Evolutionary conservation across 2,113 vertebrate genomes (phyloP), one percentile per base, ranked within the genome.

Genomic region (Astur gentilis): DNA sequence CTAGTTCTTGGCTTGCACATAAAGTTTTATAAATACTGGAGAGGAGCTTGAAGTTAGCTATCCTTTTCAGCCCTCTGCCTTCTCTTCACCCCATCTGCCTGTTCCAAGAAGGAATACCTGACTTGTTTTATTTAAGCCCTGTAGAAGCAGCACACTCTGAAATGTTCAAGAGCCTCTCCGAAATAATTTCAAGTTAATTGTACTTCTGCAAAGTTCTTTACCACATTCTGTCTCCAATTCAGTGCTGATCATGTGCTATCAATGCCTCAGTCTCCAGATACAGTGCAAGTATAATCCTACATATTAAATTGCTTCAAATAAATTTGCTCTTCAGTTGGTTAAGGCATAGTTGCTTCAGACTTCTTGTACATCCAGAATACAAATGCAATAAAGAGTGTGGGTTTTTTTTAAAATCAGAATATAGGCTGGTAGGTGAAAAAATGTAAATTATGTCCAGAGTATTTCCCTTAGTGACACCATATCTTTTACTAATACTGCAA

Each of bases 111-210:
- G 52, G 55, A 92, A 61, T 57, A 79, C 61, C 65, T 81, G 64
- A 52, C n/a, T 78, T 60, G 6, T 91, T 91, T 89, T 55, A 40
- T 44, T 90, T 90, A 88, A 93, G 47, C 34, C 10, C 4, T 8
- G 7, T 71, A 65, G 58, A 93, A 84, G 69, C 34, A 70, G 17
- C 50, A 75, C 58, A 27, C 26, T 89, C 40, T 67, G 50, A 90
- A 87, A 55, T 29, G 40, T 92, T 97, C 57, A 79, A 89, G 87
- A 79, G 60, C 61, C 83, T 87, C 67, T 83, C 31, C 60, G 36
- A 90, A 87, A 78, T 81, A 11, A 54, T 94, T 97, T 78, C 26
- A 87, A 87, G 47, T 92, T 91, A 93, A 95, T 76, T 78, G 65
- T 82, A 71, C 60, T 93, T 84, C 55, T 55, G 38, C 29, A 75